Base-by-base conservation (phyloP, 2,113 vertebrate genomes). In the Arenaria interpres region DNA sequence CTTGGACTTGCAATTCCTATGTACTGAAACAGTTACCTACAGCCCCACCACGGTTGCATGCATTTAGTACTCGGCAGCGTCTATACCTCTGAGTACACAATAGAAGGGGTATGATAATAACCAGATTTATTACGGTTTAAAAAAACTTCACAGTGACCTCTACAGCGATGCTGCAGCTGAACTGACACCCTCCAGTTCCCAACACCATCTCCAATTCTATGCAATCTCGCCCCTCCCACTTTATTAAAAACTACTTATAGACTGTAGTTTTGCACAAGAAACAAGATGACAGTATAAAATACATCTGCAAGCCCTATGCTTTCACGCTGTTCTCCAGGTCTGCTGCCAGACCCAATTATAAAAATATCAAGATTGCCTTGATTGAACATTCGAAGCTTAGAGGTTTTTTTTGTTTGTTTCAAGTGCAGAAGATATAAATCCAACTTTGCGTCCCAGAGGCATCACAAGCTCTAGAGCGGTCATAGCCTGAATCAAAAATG, bases 31-130 rank as follows among this genome's bases (percentile, higher is more conserved):
- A 35, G 41, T 68, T 39, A 77, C 59, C 24, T 56, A 89, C 82
- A 73, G 64, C 19, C 33, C 50, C 39, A 2, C 62, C 39, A 54
- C 0, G 0, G 56, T 4, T 66, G 51, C 19, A 39, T 5, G 33
- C n/a, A 45, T 82, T 78, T 82, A 92, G 51, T 21, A 62, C 79
- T 74, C 57, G 66, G 75, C 79, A 95, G 75, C 37, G 37, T 37
- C 45, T 20, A 66, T 24, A 48, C 46, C 59, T 86, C 71, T 7
- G 35, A 85, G 71, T n/a, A 27, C 3, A 19, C 32, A 71, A 79
- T 66, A 88, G 51, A 85, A 85, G 66, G 72, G 41, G 32, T 19
- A 53, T 35, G 60, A 71, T 37, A 78, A 64, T 28, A 90, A 88
- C 37, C 60, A 81, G 53, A 82, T 75, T 62, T 82, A 51, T 71